These are phyloP conservation scores for Champsocephalus gunnari DNA, from an alignment of 2,797 vertebrate species.

Conservation along the genomic window DNA sequence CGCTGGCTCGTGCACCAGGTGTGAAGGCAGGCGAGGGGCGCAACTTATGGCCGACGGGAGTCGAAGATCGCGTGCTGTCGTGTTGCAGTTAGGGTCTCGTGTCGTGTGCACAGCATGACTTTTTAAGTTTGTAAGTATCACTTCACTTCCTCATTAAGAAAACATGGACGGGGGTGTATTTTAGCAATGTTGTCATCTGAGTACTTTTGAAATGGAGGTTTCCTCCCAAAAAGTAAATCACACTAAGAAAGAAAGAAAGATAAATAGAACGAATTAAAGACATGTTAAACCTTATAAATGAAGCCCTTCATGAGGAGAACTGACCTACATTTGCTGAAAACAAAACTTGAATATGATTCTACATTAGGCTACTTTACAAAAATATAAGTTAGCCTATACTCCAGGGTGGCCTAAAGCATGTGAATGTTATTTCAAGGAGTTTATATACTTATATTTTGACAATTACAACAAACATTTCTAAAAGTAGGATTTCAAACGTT, in stretches of 20 bases:
- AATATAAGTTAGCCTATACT: neutral
- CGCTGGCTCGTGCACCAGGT: conserved; percentile 11
- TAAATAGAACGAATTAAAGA: too few species aligned
- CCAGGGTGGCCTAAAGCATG: too few species aligned
- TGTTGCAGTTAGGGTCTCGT: neutral
- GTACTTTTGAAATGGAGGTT: neutral
- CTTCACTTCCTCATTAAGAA: neutral
- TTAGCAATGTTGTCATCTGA: neutral
- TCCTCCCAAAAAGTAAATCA: neutral
- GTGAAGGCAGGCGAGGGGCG: conserved; percentile 19
- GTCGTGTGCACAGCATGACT: conserved; percentile 2
- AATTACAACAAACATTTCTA: neutral
- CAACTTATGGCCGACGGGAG: conserved; percentile 8
- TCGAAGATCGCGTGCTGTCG: neutral
- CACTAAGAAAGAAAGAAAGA: neutral
- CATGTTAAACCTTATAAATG: neutral
- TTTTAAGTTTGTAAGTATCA: neutral
- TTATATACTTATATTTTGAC: neutral
- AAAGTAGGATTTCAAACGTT: neutral
- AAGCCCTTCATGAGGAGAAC: neutral
- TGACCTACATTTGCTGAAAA: neutral
- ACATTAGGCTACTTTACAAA: neutral
- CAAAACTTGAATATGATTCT: neutral
- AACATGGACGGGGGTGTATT: neutral
- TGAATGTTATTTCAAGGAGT: too few species aligned